Conservation (phyloP, 2,888 invertebrate species). For the Zaprionus lineosus region DNA sequence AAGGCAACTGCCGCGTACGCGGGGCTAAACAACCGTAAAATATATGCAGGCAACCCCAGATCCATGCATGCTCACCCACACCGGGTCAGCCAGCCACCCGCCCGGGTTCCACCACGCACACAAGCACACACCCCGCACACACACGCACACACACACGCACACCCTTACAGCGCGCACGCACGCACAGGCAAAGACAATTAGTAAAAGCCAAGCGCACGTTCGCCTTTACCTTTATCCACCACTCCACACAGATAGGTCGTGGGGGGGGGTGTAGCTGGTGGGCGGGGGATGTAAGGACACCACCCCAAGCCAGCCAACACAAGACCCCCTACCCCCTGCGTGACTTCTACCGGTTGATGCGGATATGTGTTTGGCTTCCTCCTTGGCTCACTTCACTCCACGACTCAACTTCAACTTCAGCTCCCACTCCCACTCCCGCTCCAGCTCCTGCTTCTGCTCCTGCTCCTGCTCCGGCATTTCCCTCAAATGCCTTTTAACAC, state of each 20-base stretch:
- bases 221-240: constrained; percentile 12
- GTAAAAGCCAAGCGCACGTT: constrained; percentile 64
- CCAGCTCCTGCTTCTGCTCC: too few relatives aligned
- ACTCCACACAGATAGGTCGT: background rate
- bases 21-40: constrained; percentile 74
- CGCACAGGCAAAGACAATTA: constrained; percentile 74
- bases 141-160: constrained; percentile 5
- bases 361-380: constrained; percentile 63
- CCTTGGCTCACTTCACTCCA: constrained; percentile 46
- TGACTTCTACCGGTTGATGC: constrained; percentile 66
- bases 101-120: constrained; percentile 9
- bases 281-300: background rate
- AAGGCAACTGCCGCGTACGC: constrained; percentile 70
- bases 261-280: background rate
- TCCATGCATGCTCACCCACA: constrained; percentile 21
- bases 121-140: constrained; percentile 18
- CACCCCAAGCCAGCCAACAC: background rate
- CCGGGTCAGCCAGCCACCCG: too few relatives aligned
- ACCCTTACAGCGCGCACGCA: constrained; percentile 34
- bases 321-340: constrained; percentile 44
- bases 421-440: constrained; percentile 2
- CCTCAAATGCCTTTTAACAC: constrained; percentile 63
- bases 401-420: constrained; percentile 20
- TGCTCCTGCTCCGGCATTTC: background rate
- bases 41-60: constrained; percentile 68